Conservation (phyloP, 2,888 invertebrate genomes). For the Charanyca ferruginea region DNA sequence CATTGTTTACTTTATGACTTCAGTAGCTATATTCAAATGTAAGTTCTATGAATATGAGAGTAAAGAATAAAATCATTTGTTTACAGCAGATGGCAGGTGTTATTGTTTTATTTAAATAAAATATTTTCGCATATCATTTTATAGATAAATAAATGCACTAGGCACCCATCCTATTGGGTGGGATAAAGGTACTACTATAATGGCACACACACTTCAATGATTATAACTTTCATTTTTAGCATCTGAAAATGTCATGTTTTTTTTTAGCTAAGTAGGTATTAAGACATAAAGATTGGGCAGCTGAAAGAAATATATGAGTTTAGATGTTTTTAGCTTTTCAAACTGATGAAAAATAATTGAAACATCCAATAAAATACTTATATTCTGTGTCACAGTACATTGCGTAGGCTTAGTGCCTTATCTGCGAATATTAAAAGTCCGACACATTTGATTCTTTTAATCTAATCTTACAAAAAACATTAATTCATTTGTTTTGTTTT, state of each 20-base stretch:
- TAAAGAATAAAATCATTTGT: constrained; percentile 13
- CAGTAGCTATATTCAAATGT: not conserved
- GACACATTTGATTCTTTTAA: constrained; percentile 20
- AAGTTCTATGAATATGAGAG: not conserved
- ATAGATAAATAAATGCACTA: not conserved
- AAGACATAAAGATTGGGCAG: not conserved
- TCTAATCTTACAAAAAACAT: constrained; percentile 28
- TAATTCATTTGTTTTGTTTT: not conserved
- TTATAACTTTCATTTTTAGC: not conserved
- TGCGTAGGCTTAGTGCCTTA: constrained; percentile 7
- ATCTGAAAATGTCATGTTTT: not conserved
- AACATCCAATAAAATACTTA: constrained; percentile 10
- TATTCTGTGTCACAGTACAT: not conserved
- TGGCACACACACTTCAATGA: not conserved
- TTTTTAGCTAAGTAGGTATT: not conserved
- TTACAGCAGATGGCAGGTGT: not conserved
- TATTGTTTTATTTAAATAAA: not conserved
- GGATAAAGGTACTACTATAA: too few relatives aligned
- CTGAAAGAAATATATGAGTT: not conserved
- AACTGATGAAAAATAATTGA: not conserved
- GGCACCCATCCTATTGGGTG: not conserved
- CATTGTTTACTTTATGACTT: not conserved
- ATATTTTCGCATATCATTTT: not conserved
- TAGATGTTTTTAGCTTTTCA: not conserved
- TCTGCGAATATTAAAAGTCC: constrained; percentile 23